These are phyloP conservation scores for Dynastes grantii DNA, from an alignment of 2,888 invertebrate genomes.

Conservation along the genomic window DNA sequence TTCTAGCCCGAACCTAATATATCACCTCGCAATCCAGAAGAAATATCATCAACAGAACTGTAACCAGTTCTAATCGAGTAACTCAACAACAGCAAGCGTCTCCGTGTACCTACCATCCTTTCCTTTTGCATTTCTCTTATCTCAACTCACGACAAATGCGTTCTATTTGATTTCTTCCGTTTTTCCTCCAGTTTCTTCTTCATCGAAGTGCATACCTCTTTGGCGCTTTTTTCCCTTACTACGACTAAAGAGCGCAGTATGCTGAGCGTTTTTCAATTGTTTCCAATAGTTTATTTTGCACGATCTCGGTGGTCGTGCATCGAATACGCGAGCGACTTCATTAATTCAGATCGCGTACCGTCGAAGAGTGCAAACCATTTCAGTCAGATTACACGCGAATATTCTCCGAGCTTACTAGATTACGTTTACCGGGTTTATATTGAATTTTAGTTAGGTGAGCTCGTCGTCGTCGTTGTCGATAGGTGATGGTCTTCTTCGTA, in stretches of 20 bases:
- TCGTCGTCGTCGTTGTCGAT: neutral
- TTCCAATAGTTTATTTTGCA: slow-evolving; percentile 49
- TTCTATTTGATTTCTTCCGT: slow-evolving; percentile 31
- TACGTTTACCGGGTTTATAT: slow-evolving; percentile 20
- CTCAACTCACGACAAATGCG: slow-evolving; percentile 38
- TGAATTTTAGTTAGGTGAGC: slow-evolving; percentile 31
- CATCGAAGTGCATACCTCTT: slow-evolving; percentile 15
- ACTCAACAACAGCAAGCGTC: neutral
- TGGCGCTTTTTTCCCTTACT: neutral
- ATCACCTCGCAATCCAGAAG: neutral
- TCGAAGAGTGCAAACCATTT: slow-evolving; percentile 56
- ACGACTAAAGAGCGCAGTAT: slow-evolving; percentile 10
- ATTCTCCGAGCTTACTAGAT: slow-evolving; percentile 48
- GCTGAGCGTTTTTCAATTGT: slow-evolving; percentile 39
- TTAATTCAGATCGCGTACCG: slow-evolving; percentile 44
- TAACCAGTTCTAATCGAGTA: slow-evolving; percentile 1
- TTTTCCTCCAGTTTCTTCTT: slow-evolving; percentile 1
- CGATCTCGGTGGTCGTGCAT: slow-evolving; percentile 42
- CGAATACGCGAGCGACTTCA: slow-evolving; percentile 37
- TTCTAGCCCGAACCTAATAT: too few species aligned
- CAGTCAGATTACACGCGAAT: slow-evolving; percentile 52
- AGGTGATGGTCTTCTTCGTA: neutral
- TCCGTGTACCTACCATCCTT: neutral
- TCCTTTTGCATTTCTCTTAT: slow-evolving; percentile 21
- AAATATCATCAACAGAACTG: neutral